These are phyloP conservation scores for Nicator chloris DNA, from an alignment of 2,113 vertebrate species.

Conservation along the genomic window DNA sequence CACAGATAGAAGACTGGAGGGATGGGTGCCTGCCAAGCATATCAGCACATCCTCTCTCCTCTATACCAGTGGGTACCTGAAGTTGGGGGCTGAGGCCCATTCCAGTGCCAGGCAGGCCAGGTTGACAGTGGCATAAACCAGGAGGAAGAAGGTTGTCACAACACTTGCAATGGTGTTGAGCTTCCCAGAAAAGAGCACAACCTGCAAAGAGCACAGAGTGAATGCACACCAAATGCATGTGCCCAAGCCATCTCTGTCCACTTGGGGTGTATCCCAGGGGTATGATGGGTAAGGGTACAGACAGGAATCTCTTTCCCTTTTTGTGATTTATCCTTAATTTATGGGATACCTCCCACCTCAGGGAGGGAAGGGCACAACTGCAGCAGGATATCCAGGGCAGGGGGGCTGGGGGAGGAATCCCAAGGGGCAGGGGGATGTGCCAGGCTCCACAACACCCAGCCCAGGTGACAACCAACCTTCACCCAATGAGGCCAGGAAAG, in stretches of 20 bases:
- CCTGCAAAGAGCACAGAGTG: slow-evolving; percentile 57
- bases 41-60: not conserved
- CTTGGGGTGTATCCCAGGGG: too few relatives aligned
- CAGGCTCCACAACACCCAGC: not conserved
- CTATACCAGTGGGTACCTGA: slow-evolving; percentile 71
- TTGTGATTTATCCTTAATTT: not conserved
- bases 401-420: not conserved
- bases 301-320: not conserved
- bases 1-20: not conserved
- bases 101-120: slow-evolving; percentile 88
- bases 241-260: not conserved
- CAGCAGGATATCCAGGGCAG: not conserved
- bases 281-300: not conserved
- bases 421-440: accelerated
- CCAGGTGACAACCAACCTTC: not conserved
- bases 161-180: slow-evolving; percentile 91
- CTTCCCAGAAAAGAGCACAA: slow-evolving; percentile 89
- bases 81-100: slow-evolving; percentile 91
- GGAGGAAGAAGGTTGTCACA: slow-evolving; percentile 88
- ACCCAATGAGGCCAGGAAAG: accelerated
- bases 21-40: not conserved
- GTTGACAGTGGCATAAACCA: slow-evolving; percentile 89
- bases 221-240: not conserved
- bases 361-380: not conserved
- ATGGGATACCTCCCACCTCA: not conserved